Evolutionary conservation across 2,797 vertebrate species (phyloP), one percentile per base, ranked within the genome.

Genomic region (Microcaecilia unicolor): DNA sequence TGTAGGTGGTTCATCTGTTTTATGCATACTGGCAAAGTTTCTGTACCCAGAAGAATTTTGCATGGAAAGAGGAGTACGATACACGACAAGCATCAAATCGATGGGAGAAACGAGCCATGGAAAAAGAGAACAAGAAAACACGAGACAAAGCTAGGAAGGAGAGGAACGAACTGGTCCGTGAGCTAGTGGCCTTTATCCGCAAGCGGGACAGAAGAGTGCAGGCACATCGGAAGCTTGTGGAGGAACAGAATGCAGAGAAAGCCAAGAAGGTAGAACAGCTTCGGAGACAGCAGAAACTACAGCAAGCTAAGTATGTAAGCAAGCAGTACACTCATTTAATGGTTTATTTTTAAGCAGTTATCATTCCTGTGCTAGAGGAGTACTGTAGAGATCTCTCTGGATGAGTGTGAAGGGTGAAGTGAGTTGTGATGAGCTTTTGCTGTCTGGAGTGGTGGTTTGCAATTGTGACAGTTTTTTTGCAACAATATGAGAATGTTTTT

Each of bases 1-100:
- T 3, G 18, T 54, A 99, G 96, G 83, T 96, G 2, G 93, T 98
- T 14, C 96, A 97, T 24, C 68, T 82, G 36, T 99, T 99, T 68
- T 99, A 97, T 5, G 94, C 86, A 7, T 87, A 86, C 62, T 99
- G 96, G 94, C 96, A 99, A 76, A 99, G 94, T 59, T 98, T 97
- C 67, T 96, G 91, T 62, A 95, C 93, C 1, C 79, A 71, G 7
- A 97, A 92, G 48, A 93, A 76, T 57, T 98, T 98, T 44, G 85
- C 93, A 2, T 98, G 95, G 94, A 96, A 91, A 46, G 96, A 99
- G 61, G 91, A 94, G 15, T 98, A 94, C 2, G 96, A 98, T 39
- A 97, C 89, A 1, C 78, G 93, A 13, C 92, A 96, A 34, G 94
- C 89, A 4, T 89, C 89, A 35, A 98, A 98, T 76, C 93, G 90